phyloP scores from a whole-genome alignment of 2,888 invertebrate genomes.

The Dynastes grantii region DNA sequence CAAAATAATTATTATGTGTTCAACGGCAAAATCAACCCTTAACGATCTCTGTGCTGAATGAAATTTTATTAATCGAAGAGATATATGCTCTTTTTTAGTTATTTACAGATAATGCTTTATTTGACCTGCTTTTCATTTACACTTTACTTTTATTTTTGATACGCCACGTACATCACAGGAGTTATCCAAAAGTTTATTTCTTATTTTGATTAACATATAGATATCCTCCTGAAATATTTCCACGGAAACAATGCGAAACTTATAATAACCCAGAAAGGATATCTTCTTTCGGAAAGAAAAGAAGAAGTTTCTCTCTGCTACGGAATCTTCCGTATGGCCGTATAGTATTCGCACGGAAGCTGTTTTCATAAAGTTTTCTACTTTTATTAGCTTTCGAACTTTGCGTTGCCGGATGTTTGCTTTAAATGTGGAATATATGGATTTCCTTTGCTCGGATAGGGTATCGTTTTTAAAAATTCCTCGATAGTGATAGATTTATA shows the following conservation, averaged over 20 bases:
- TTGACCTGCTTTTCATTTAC: too few species aligned
- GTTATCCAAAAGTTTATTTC: neutral
- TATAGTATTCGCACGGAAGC: neutral
- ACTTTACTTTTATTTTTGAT: too few species aligned
- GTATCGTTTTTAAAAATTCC: too few species aligned
- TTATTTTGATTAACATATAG: conserved; percentile 9
- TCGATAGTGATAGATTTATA: too few species aligned
- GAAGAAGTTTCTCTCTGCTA: neutral
- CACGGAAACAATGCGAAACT: neutral
- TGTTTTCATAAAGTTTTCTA: conserved; percentile 13
- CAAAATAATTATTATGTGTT: too few species aligned
- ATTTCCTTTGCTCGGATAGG: neutral
- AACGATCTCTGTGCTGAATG: too few species aligned
- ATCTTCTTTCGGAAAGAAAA: neutral
- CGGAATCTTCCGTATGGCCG: neutral
- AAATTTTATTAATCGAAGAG: too few species aligned
- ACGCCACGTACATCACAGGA: too few species aligned
- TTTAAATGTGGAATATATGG: neutral
- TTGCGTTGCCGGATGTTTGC: neutral
- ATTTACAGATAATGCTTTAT: too few species aligned
- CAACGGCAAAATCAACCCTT: too few species aligned
- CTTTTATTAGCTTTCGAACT: conserved; percentile 4
- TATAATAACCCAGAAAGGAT: neutral
- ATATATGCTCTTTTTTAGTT: too few species aligned
- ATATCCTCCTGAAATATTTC: neutral